Conservation (phyloP, 2,113 vertebrate genomes). For the Corythornis vintsioides region DNA sequence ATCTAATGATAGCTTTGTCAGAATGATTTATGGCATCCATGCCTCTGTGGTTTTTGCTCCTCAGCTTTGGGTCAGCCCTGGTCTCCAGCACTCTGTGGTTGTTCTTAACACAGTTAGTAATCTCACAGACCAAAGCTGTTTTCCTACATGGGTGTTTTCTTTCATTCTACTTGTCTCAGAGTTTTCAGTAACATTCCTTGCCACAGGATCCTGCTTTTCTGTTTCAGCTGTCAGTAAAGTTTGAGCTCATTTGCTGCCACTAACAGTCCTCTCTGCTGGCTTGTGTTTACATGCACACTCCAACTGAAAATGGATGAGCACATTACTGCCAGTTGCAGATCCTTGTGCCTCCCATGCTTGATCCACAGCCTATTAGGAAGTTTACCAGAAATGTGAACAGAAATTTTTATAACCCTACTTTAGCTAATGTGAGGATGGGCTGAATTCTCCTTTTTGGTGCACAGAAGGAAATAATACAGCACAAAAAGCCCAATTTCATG, state of each 20-base stretch:
- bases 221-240: background rate
- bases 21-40: slow-evolving; percentile 43
- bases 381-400: background rate
- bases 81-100: slow-evolving; percentile 5
- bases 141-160: slow-evolving; percentile 40
- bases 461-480: background rate
- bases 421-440: background rate
- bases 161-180: background rate
- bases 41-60: slow-evolving; percentile 34
- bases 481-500: background rate
- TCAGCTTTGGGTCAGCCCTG: slow-evolving; percentile 15
- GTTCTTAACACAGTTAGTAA: slow-evolving; percentile 11
- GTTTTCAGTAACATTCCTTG: slow-evolving; percentile 8
- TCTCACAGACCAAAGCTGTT: background rate
- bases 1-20: slow-evolving; percentile 40
- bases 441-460: background rate
- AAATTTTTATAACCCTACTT: slow-evolving; percentile 1
- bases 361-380: background rate
- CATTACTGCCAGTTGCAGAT: background rate
- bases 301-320: background rate
- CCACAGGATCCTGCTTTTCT: slow-evolving; percentile 27
- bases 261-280: background rate
- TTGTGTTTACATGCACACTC: background rate
- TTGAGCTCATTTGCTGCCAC: background rate
- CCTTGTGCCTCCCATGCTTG: background rate